A percentile compares a stretch with the other conserved stretches of the same genome.
Conservation (phyloP, 2,797 vertebrate genomes). For the Notolepis coatsorum region DNA sequence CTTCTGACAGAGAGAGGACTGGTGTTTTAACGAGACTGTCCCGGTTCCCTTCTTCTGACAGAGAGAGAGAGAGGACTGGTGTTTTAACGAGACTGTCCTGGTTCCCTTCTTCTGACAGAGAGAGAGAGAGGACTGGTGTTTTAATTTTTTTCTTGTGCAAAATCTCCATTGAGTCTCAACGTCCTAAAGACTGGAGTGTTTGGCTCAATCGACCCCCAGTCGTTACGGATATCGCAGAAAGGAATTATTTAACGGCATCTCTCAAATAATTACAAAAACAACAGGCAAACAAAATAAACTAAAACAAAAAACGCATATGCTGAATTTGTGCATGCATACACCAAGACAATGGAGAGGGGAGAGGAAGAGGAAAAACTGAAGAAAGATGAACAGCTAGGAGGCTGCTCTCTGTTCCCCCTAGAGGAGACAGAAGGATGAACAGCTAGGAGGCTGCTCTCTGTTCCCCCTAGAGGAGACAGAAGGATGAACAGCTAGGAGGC, state of each 20-base stretch:
- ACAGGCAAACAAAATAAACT: conserved; percentile 13
- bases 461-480: too few species aligned
- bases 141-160: conserved; percentile 13
- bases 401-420: too few species aligned
- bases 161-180: conserved; percentile 54
- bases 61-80: too few species aligned
- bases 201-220: conserved; percentile 50
- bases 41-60: too few species aligned
- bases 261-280: conserved; percentile 49
- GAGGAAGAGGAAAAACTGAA: conserved; percentile 11
- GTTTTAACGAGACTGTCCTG: too few species aligned
- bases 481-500: conserved; percentile 20
- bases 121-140: conserved; percentile 20
- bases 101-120: conserved; percentile 44
- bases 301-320: conserved; percentile 64
- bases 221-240: conserved; percentile 60
- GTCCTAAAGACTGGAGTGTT: conserved; percentile 61
- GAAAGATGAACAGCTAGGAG: conserved; percentile 23
- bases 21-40: background rate
- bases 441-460: conserved; percentile 35
- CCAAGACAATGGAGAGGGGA: conserved; percentile 57
- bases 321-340: conserved; percentile 82
- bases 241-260: conserved; percentile 68
- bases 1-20: conserved; percentile 42
- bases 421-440: conserved; percentile 23